Conservation (phyloP, 2,113 vertebrate species). For the Spizaetus ornatus region DNA sequence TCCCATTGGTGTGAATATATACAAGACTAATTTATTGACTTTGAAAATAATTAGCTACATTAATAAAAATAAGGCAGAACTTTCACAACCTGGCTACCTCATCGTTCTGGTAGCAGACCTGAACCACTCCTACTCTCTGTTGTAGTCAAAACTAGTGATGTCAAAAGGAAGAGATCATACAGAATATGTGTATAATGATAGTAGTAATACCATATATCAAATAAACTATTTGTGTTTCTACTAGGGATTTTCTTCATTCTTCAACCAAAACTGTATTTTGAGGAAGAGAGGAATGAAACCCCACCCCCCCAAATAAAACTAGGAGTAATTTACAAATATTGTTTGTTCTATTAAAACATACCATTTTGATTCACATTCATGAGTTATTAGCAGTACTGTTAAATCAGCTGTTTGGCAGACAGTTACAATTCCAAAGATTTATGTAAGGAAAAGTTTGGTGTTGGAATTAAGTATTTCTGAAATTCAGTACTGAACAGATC, state of each 20-base stretch:
- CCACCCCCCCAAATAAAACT: too few species aligned
- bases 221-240: background rate
- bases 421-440: background rate
- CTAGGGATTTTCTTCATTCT: background rate
- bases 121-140: background rate
- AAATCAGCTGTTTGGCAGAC: background rate
- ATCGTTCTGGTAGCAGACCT: background rate
- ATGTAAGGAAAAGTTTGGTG: background rate
- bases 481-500: background rate
- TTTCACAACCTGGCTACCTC: background rate
- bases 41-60: background rate
- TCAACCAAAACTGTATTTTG: background rate
- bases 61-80: background rate
- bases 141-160: background rate
- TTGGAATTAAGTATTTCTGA: background rate
- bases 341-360: background rate
- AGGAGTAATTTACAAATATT: background rate
- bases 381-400: background rate
- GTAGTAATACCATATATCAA: background rate
- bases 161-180: background rate
- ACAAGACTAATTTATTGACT: background rate
- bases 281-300: background rate
- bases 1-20: background rate
- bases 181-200: background rate
- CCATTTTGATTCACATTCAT: background rate